Conservation (phyloP, 2,888 invertebrate species). For the Heteromyza rotundicornis region DNA sequence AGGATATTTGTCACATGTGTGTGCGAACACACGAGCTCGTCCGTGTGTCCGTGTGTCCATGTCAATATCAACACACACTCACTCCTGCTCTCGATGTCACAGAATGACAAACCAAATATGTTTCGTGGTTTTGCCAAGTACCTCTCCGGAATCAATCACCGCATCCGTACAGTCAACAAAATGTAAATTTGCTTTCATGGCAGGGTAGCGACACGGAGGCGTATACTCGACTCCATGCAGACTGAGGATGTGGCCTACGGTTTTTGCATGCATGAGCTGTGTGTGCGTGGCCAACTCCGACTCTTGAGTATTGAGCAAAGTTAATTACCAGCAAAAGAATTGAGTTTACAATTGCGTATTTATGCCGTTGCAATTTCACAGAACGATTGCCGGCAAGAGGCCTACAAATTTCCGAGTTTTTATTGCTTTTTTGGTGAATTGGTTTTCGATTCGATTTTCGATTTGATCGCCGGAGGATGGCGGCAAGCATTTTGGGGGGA, state of each 20-base stretch:
- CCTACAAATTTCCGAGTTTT: too few species aligned
- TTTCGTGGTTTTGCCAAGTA: constrained; percentile 50
- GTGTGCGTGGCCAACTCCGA: neutral
- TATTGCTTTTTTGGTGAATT: too few species aligned
- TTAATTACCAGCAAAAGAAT: too few species aligned
- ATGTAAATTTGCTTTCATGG: neutral
- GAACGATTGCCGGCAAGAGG: too few species aligned
- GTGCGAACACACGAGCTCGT: neutral
- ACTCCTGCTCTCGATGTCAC: constrained; percentile 28
- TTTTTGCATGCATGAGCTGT: neutral
- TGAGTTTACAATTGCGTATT: too few species aligned
- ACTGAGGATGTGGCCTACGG: neutral
- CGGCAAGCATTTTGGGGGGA: too few species aligned
- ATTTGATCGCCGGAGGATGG: too few species aligned
- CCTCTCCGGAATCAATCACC: constrained; percentile 5
- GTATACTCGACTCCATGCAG: too few species aligned
- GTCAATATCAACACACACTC: neutral
- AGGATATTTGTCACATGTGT: neutral
- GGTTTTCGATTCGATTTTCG: too few species aligned
- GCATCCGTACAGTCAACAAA: constrained; percentile 3
- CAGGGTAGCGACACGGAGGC: neutral
- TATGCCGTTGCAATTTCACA: too few species aligned
- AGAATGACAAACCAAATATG: constrained; percentile 56
- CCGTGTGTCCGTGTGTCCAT: neutral
- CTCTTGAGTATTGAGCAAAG: too few species aligned